Evolutionary conservation across 30 jellyfish, hydroid and myxozoan species (phyloP), one percentile per base, ranked within the genome.

Genomic region (Pelagia noctiluca): DNA sequence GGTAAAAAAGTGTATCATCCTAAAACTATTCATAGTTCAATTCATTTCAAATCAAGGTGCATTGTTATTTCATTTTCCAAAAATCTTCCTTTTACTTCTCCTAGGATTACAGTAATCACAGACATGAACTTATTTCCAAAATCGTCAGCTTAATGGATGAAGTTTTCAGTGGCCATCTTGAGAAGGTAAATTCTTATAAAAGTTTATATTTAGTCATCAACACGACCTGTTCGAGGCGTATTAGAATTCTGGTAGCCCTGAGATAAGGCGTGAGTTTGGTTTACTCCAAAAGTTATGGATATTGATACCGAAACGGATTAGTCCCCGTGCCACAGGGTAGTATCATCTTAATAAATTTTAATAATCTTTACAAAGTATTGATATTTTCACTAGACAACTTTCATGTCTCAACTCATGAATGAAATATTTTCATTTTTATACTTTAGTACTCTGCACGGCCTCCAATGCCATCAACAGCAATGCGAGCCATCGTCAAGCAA

Each of bases 401-500:
- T 22, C 2, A 33, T 10, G 7, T 28, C 3, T 32, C 16, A 19
- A 7, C 7, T 11, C 30, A 31, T 70, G n/a, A 3, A 65, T 23
- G 23, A 24, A 5, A 16, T 23, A 0, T 37, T 29, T 7, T 42
- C 3, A 23, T 32, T 50, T 80, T 73, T 32, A 28, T 30, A 7
- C 30, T 35, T 13, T 52, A 94, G 99, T 94, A 85, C 48, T 97
- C 90, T 62, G 96, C 95, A 24, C 77, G 97, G 29, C 97, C 99
- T 3, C 99, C 99, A 34, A 94, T 94, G 99, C 99, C 99, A 21
- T 94, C 99, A 22, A 23, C 87, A 26, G 97, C 90, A 52, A 94
- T 94, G 97, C 84, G 99, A 3, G 96, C 89, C 1, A 89, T 94
- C 47, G 97, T 88, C 7, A 89, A 84, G 60, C 99, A 94, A 63